Base-by-base conservation (phyloP, 2,888 invertebrate species). In the Ormyrus rosae region DNA sequence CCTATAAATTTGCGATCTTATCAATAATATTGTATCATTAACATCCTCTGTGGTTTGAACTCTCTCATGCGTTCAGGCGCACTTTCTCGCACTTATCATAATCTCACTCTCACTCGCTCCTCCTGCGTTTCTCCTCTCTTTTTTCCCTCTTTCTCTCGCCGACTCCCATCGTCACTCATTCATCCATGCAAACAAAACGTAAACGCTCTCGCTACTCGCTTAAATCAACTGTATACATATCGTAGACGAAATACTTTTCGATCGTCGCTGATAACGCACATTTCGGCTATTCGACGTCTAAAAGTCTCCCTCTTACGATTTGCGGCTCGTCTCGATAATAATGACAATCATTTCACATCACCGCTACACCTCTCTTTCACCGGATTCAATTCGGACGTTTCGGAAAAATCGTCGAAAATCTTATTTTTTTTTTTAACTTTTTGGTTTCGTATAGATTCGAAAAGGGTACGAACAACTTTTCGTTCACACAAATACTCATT, bases 1-100 rank as follows among this genome's bases (percentile, higher is more conserved):
- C 82, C 85, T 85, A 84, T 84, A 81, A 86, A 87, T 84, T 86
- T 86, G 85, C 84, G 85, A 84, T 84, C 82, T 83, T 86, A 86
- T 85, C 83, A 83, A 83, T 86, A 87, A 86, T 84, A 84, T 80
- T 81, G 83, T 85, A 84, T 84, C 83, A 83, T 82, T 87, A 86
- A 86, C 85, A 84, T 79, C 75, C 78, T 85, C 78, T 82, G 78
- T 34, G 34, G 34, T 75, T 65, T 79, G 11, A 74, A 69, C 73
- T 69, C 55, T 64, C 60, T 34, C 51, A 19, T 34, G 11, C 55
- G 45, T 6, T 63, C 51, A 55, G 13, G n/a, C 34, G 34, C 60
- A 13, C 53, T 68, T 67, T 34, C 56, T 78, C 45, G 8, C 34
- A 34, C 34, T 34, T 34, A 34, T 34, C 34, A 34, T 34, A 34